These are phyloP conservation scores for Puntigrus tetrazona DNA, from an alignment of 2,113 vertebrate genomes.

Conservation along the genomic window DNA sequence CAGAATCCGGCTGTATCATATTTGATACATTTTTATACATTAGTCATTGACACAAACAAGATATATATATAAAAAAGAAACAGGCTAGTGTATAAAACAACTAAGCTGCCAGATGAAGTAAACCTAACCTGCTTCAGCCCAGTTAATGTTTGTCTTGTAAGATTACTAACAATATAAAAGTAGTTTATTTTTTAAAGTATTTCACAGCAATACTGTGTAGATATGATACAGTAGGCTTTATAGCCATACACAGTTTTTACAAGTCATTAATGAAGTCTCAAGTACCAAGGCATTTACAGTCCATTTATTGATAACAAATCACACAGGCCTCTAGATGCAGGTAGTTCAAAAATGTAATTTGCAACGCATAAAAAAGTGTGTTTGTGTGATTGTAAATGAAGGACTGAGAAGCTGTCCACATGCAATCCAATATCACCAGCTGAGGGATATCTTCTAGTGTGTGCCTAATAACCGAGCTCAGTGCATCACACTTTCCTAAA, in stretches of 20 bases:
- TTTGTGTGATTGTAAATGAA: too few species aligned
- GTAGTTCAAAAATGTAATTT: too few species aligned
- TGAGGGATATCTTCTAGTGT: not conserved
- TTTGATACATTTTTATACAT: not conserved
- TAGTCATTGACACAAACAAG: too few species aligned
- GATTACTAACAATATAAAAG: not conserved
- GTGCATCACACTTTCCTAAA: not conserved
- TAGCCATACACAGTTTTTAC: too few species aligned
- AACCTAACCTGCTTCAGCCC: not conserved
- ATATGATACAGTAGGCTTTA: not conserved
- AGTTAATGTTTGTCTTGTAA: not conserved
- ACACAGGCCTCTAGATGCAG: not conserved
- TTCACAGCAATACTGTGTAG: not conserved
- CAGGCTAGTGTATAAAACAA: too few species aligned
- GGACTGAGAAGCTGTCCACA: not conserved
- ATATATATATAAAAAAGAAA: too few species aligned
- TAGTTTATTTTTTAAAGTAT: too few species aligned
- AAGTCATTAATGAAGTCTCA: not conserved
- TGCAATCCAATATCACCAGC: not conserved
- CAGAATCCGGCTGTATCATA: not conserved
- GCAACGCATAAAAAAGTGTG: too few species aligned
- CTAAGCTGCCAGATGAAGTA: too few species aligned
- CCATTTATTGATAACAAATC: not conserved
- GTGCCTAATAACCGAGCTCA: not conserved
- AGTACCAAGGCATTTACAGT: not conserved